These are phyloP conservation scores for Apamea anceps DNA, from an alignment of 2,888 invertebrate species.

Conservation along the genomic window DNA sequence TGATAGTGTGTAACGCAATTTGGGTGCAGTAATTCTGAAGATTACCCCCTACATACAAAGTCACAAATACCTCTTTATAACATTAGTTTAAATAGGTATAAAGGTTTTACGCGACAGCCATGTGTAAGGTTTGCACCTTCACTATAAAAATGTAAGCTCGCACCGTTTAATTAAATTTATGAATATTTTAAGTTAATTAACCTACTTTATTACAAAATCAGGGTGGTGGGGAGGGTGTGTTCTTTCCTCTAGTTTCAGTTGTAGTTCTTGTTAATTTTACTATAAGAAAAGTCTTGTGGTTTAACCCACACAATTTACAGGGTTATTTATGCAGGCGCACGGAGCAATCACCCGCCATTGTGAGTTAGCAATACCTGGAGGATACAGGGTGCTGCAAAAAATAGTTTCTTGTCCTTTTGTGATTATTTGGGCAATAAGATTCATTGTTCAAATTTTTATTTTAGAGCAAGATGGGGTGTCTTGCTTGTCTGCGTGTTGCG, in stretches of 20 bases:
- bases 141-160: neutral
- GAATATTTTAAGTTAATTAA: constrained; percentile 39
- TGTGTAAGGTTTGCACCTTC: neutral
- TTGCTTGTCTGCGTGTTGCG: no score
- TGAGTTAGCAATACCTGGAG: constrained; percentile 70
- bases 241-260: neutral
- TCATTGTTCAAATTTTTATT: constrained; percentile 1
- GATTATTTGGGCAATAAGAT: constrained; percentile 19
- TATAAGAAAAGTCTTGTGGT: constrained; percentile 32
- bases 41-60: neutral
- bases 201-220: constrained; percentile 29
- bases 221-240: no score
- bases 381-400: constrained; percentile 40
- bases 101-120: neutral
- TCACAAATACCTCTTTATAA: neutral
- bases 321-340: constrained; percentile 85
- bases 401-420: constrained; percentile 45
- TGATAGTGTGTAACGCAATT: no score
- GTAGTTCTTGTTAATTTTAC: constrained; percentile 12
- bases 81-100: no score
- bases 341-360: constrained; percentile 86
- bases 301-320: constrained; percentile 59
- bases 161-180: constrained; percentile 31
- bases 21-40: neutral
- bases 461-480: neutral